Evolutionary conservation across 1,140 invertebrate species (phyloP), one percentile per base, ranked within the genome.

Genomic region (Drosophila asahinai): DNA sequence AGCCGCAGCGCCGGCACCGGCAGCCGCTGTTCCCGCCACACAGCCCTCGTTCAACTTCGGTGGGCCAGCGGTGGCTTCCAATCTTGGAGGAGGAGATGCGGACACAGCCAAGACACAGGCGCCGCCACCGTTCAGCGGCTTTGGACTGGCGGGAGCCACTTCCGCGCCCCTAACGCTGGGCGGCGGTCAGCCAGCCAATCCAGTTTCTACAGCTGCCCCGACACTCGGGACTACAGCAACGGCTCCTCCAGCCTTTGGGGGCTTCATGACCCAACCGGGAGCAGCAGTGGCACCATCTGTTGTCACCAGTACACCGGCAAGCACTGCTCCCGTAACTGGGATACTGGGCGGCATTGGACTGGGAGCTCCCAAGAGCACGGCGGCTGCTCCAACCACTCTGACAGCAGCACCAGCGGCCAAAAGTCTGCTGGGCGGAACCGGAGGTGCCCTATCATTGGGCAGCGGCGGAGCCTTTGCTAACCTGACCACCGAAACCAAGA

Each of bases 401-500:
- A 73, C 40, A 42, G 61, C 27, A 15, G 81, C 17, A 9, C 80
- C 6, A 11, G 51, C 63, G 5, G 33, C 58, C 8, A 43, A 90
- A 42, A 65, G 89, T 3, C 49, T 87, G 19, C 58, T 81, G 19
- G 74, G 67, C 3, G 58, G 66, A 27, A 54, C 52, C 5, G 65
- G 74, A 30, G 27, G 59, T 27, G 67, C 77, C 2, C 58, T 77
- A 11, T 27, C 65, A 43, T 19, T 49, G 15, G 60, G 68, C 12
- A 67, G 71, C n/a, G 77, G 79, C 15, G 66, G 76, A n/a, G 81
- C 72, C 1, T 81, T 84, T n/a, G 75, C 87, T n/a, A 89, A 81
- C 27, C 55, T 83, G 2, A 72, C 80, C 22, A 84, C 90, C 7
- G 82, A 86, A 0, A 89, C 86, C 4, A 92, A 92, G 33, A 90